Base-by-base conservation (phyloP, 30 jellyfish, hydroid and myxozoan species). In the Kudoa iwatai region DNA sequence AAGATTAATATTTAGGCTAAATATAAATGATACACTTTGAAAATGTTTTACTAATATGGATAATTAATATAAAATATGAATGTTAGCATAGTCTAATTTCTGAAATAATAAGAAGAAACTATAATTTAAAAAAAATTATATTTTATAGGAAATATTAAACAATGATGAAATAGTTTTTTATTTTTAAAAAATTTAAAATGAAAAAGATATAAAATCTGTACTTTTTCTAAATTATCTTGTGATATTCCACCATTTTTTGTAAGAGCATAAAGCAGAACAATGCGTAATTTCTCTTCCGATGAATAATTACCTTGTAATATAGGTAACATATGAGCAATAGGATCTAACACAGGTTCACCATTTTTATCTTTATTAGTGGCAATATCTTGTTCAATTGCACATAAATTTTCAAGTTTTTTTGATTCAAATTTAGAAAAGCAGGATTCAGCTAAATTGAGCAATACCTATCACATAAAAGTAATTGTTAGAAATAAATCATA, bases 331-430 rank as follows among this genome's bases (percentile, higher is more conserved):
- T 81, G 50, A 35, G 87, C 50, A 84, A 71, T 60, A 35, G 52
- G 84, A 42, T 71, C 93, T 30, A 51, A 55, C 35, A 71, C 51
- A 35, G 62, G 62, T 43, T 71, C 84, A 21, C 93, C 93, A 22
- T 71, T 86, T 34, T 60, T 60, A 32, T 62, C 87, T 59, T 18
- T 48, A 3, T 85, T 85, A 11, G 93, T 71, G 7, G 93, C 86
- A 42, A 71, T 49, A 40, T 71, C 93, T 38, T 71, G 93, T 46
- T 71, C 93, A 16, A 62, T 86, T 32, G 38, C 64, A 52, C 87
- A 60, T 43, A 71, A 44, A 40, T 71, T 55, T 42, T 71, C 87
- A 26, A 71, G 47, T 49, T 62, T 69, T 19, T 46, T 57, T 19
- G 49, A 48, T 18, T 49, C 51, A 46, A 59, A 71, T 25, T 47